A percentile compares a stretch with the other conserved stretches of the same genome.
These are phyloP conservation scores for Botia almorhae DNA, from an alignment of 2,797 vertebrate species.

Conservation along the genomic window DNA sequence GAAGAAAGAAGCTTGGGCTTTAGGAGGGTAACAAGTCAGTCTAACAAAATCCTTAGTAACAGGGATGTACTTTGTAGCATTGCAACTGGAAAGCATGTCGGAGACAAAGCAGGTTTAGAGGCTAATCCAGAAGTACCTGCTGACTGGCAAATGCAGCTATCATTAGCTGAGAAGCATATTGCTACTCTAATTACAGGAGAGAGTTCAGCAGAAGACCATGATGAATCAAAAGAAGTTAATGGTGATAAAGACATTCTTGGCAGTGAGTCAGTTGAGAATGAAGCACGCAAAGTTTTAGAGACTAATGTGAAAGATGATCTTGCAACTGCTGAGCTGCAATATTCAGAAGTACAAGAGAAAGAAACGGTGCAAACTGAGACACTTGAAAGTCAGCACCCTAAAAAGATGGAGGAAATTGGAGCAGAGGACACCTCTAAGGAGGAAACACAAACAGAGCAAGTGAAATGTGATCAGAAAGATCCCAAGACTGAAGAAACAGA, in stretches of 20 bases:
- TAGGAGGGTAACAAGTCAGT: constrained; percentile 53
- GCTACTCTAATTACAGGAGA: constrained; percentile 63
- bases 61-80: constrained; percentile 50
- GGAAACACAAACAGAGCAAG: constrained; percentile 40
- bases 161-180: constrained; percentile 62
- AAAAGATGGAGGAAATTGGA: constrained; percentile 58
- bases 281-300: constrained; percentile 9
- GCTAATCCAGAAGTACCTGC: constrained; percentile 53
- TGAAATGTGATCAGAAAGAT: constrained; percentile 28
- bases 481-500: constrained; percentile 52
- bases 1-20: constrained; percentile 58
- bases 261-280: constrained; percentile 33
- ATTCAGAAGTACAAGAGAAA: constrained; percentile 74
- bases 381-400: constrained; percentile 31
- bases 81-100: constrained; percentile 47
- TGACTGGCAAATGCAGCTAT: constrained; percentile 63
- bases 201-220: constrained; percentile 38
- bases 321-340: constrained; percentile 22
- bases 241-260: constrained; percentile 15
- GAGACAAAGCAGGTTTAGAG: constrained; percentile 53
- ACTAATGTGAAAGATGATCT: constrained; percentile 20
- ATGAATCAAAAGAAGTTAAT: constrained; percentile 35
- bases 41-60: constrained; percentile 48
- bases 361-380: constrained; percentile 74
- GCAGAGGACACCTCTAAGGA: constrained; percentile 57